Base-by-base conservation (phyloP, 2,888 invertebrate species). In the Lottia gigantea region DNA sequence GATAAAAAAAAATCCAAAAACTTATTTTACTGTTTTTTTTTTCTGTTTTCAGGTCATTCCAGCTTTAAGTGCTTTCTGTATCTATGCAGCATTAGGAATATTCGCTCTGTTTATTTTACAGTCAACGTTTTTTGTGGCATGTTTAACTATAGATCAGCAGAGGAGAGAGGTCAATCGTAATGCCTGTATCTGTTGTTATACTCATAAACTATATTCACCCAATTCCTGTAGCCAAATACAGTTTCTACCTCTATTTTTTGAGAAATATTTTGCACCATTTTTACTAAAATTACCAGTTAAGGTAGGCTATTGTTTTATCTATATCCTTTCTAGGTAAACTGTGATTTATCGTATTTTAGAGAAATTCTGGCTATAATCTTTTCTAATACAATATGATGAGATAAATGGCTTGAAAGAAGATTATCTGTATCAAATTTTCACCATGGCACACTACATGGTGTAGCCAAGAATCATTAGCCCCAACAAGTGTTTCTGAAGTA, bases 111-210 rank as follows among this genome's bases (percentile, higher is more conserved):
- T 92, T 82, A 64, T 81, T 23, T 76, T 84, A 40, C 93, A 94
- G 79, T 91, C 94, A 8, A 94, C 95, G n/a, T 94, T 94, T 87
- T 95, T 94, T 88, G 92, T 93, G 16, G 94, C 94, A 1, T 92
- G 93, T 76, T 92, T 95, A 81, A 91, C 93, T 0, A 86, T 95
- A 75, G 95, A 95, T 82, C 91, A 93, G 71, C 82, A 84, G 68
- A 81, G 90, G 46, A 80, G 79, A 8, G 72, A 78, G 46, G 74
- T 78, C 6, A 63, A 62, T 16, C 74, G 83, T 40, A 78, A 85
- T 71, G 82, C 80, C 6, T 76, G 81, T 19, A 46, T 83, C 0
- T 92, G 93, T 70, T 94, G 94, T 83, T 92, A 93, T 74, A 89
- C 90, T 77, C 92, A 94, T 82, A 75, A 91, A 76, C 88, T 90